Base-by-base conservation (phyloP, 2,113 vertebrate genomes). In the Vireo altiloquus region DNA sequence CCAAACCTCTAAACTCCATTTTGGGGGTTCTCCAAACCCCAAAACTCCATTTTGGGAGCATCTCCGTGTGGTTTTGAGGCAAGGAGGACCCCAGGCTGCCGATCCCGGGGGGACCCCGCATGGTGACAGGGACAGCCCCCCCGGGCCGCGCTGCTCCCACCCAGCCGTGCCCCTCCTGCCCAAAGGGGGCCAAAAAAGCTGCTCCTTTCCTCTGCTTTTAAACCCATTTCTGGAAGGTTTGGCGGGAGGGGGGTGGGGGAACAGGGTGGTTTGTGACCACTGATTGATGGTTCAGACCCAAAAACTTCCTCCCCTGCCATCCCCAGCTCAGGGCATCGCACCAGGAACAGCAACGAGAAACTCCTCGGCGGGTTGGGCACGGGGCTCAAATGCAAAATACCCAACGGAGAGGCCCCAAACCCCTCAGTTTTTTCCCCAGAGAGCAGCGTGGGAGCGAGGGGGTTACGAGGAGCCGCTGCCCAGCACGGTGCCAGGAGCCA, bases 401-500 rank as follows among this genome's bases (percentile, higher is more conserved):
- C 37, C 46, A 5, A 22, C 7, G 18, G 59, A 8, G 25, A 61
- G 11, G 11, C 15, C 15, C 19, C 60, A 20, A 63, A 30, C 16
- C 3, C 0, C 1, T 3, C 3, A 2, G 13, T 8, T 88, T 76
- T 76, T 49, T n/a, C 77, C 63, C 84, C 5, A 3, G 74, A 52
- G 90, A 90, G 52, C 4, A 0, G 72, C 7, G 11, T 0, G 64
- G 93, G 12, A 88, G 87, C 5, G 87, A 94, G 91, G 88, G 94
- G 80, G 68, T 74, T 74, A 95, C 95, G 39, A 35, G 96, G 96
- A 59, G 83, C 82, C 6, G 13, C 77, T 90, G 78, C 94, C 91
- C 95, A 90, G 93, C 74, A 39, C 47, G 82, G 90, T 87, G 83
- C 93, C 96, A 89, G 95, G 65, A 97, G 90, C 95, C 97, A 59